phyloP scores from a whole-genome alignment of 2,113 vertebrate species.

The Blennius ocellaris region DNA sequence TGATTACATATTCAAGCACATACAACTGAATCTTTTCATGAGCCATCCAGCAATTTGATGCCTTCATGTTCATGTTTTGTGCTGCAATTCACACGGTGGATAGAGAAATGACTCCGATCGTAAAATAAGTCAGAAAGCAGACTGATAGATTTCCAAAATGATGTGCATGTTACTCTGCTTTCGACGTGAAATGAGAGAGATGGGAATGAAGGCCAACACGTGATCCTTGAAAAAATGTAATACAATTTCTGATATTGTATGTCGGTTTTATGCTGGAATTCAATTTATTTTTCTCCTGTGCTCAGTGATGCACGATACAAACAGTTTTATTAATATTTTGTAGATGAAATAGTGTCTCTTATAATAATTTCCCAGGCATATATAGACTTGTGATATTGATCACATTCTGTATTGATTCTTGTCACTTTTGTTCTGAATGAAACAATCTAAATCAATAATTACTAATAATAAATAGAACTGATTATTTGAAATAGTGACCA shows the following conservation, averaged over 20 bases:
- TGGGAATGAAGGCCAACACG: neutral
- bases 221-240: neutral
- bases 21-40: conserved; percentile 72
- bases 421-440: neutral
- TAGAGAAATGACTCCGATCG: conserved; percentile 52
- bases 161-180: conserved; percentile 6
- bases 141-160: conserved; percentile 42
- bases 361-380: neutral
- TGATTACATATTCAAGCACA: conserved; percentile 71
- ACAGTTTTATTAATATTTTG: neutral
- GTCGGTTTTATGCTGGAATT: too few relatives aligned
- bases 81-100: conserved; percentile 43
- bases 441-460: neutral
- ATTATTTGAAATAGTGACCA: too few relatives aligned
- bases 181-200: conserved; percentile 30
- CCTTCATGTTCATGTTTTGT: conserved; percentile 71
- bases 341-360: conserved; percentile 6
- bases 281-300: too few relatives aligned
- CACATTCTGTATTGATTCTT: neutral
- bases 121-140: conserved; percentile 48
- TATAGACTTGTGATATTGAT: neutral
- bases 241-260: too few relatives aligned
- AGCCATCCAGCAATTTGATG: conserved; percentile 66
- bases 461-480: neutral
- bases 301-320: too few relatives aligned